Evolutionary conservation across 2,888 invertebrate genomes (phyloP), one percentile per base, ranked within the genome.

Genomic region (Xylota segnis): DNA sequence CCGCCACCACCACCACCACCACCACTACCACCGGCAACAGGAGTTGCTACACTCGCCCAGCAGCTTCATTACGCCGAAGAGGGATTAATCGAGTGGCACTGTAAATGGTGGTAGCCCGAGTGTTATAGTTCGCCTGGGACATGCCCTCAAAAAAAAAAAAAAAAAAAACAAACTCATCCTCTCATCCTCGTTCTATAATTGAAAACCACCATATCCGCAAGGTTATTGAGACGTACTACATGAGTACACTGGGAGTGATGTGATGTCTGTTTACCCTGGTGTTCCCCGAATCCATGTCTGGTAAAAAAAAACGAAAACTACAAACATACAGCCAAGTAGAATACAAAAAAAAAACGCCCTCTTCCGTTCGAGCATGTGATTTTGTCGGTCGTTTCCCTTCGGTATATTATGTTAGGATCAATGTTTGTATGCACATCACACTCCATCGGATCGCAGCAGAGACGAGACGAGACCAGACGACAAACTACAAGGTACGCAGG

Each of bases 121-220:
- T 61, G 72, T 66, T 72, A 23, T 63, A 68, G 37, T 59, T 56
- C 50, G 66, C 54, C 54, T 74, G 83, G 83, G 56, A 83, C 65
- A 65, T 79, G 59, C 83, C 74, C 74, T 79, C 61, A 56, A 79
- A 83, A 77, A 56, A 77, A 6, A 34, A 34, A 34, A 34, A 34
- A 34, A 34, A 34, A 34, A 34, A 34, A 34, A 1, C 2, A 34
- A 1, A 6, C 74, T 74, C 77, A 77, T 77, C 52, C 71, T 72
- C 63, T 75, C 79, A 84, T 84, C 79, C 59, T 79, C 78, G 65
- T 68, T n/a, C 58, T 66, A 72, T 74, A 74, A 78, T 83, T 75
- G 68, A 79, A 84, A 79, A 84, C 83, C 83, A 84, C 83, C 83
- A 84, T 84, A 84, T 84, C 83, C 83, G 83, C 83, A 84, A 84